phyloP scores from a whole-genome alignment of 2,888 invertebrate species.

The Ennomos erosarius region DNA sequence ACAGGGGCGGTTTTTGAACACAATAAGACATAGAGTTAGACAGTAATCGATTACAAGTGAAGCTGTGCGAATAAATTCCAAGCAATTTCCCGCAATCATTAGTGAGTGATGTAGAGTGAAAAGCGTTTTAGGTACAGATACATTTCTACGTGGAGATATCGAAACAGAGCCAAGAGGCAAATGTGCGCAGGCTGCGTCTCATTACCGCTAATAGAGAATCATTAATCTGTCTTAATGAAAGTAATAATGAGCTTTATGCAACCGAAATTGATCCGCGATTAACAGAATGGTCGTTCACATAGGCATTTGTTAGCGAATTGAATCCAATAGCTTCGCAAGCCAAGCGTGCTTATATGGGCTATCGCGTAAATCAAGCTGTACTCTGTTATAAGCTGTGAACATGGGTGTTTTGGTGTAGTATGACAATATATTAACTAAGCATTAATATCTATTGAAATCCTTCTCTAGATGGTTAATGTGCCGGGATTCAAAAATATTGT shows the following conservation, averaged over 20 bases:
- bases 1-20: too few relatives aligned
- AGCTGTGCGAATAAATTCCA: constrained; percentile 38
- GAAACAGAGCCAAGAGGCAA: constrained; percentile 59
- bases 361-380: too few relatives aligned
- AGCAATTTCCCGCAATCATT: constrained; percentile 36
- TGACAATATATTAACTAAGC: too few relatives aligned
- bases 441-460: too few relatives aligned
- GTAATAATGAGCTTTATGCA: constrained; percentile 62
- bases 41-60: constrained; percentile 37
- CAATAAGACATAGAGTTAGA: constrained; percentile 16
- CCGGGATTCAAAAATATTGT: too few relatives aligned
- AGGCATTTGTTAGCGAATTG: constrained; percentile 2
- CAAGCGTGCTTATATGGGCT: neutral
- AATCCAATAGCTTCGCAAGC: neutral
- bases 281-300: constrained; percentile 10
- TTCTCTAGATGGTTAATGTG: too few relatives aligned
- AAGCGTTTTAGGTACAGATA: constrained; percentile 19
- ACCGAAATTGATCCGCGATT: constrained; percentile 48
- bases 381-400: too few relatives aligned
- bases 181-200: constrained; percentile 68
- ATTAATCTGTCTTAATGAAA: constrained; percentile 75
- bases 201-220: constrained; percentile 71
- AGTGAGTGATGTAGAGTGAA: constrained; percentile 35
- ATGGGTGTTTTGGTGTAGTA: too few relatives aligned
- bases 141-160: constrained; percentile 41